Base-by-base conservation (phyloP, 2,797 vertebrate species). In the Sarcophilus harrisii region DNA sequence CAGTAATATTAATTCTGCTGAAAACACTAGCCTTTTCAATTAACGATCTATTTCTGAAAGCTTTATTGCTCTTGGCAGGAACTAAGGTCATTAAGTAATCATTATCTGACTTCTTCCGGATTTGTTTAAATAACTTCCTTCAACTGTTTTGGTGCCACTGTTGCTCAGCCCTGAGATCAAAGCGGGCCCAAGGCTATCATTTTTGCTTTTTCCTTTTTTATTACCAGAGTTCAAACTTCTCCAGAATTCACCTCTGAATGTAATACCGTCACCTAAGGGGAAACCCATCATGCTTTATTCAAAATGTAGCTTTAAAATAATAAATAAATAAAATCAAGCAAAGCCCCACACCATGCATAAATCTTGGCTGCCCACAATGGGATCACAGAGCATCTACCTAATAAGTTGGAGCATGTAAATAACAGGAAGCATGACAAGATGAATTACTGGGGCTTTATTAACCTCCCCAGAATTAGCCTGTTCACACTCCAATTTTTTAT, bases 401-500 rank as follows among this genome's bases (percentile, higher is more conserved):
- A 93, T 94, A 97, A 98, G 98, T 94, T 95, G 55, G 18, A 91
- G 92, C 58, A 95, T 81, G n/a, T 97, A 96, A 96, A 98, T 98
- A 97, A 93, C 91, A 29, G 45, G 49, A 93, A 95, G 91, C 92
- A 8, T 54, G 54, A 93, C 92, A 87, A 96, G 91, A 98, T 97
- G 97, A 98, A 97, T 98, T 90, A 94, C 14, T 0, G 93, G 73
- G 90, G 96, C 81, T 98, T 98, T 98, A 98, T 97, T 97, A 98
- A 98, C 92, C 90, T 90, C 32, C 92, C 30, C 92, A 94, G 97
- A 98, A 97, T 97, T 98, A 97, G 97, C 97, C 57, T 98, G 54
- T 91, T 98, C 94, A 97, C 92, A 90, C 66, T 94, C 90, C 97
- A 98, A 98, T 98, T 98, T 98, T 98, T 98, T 97, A 97, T 32